A percentile compares a stretch with the other conserved stretches of the same genome.
Evolutionary conservation across 2,888 invertebrate genomes (phyloP).

Genomic region (Limnephilus marmoratus): DNA sequence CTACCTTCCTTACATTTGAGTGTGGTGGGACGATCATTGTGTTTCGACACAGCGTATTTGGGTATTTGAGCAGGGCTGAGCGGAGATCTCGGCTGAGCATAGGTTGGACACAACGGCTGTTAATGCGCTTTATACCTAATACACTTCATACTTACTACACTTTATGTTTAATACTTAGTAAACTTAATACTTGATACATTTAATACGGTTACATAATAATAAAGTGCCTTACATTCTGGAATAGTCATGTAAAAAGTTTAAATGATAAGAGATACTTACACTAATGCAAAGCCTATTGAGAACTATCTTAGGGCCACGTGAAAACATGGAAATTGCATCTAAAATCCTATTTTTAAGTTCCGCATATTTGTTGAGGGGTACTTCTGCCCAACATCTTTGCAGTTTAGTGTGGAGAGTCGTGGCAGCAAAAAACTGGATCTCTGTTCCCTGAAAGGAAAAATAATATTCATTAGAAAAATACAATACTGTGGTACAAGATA

Average conservation of each 20-base stretch:
- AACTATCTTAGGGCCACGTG: slow-evolving; percentile 90
- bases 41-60: too few relatives aligned
- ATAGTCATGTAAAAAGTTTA: background rate
- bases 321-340: slow-evolving; percentile 85
- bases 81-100: too few relatives aligned
- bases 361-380: slow-evolving; percentile 88
- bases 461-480: background rate
- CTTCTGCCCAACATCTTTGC: slow-evolving; percentile 91
- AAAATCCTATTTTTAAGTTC: slow-evolving; percentile 87
- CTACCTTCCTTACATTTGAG: too few relatives aligned
- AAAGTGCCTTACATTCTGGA: background rate
- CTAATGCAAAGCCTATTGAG: slow-evolving; percentile 92
- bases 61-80: too few relatives aligned
- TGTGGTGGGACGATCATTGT: too few relatives aligned
- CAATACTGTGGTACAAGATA: background rate
- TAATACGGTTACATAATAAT: too few relatives aligned
- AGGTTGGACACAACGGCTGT: too few relatives aligned
- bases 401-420: slow-evolving; percentile 93
- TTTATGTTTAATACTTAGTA: too few relatives aligned
- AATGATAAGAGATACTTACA: slow-evolving; percentile 77
- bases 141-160: too few relatives aligned
- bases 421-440: slow-evolving; percentile 96
- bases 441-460: slow-evolving; percentile 80
- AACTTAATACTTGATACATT: too few relatives aligned
- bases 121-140: too few relatives aligned